These are phyloP conservation scores for Gymnosoma rotundatum DNA, from an alignment of 2,888 invertebrate species.

Conservation along the genomic window DNA sequence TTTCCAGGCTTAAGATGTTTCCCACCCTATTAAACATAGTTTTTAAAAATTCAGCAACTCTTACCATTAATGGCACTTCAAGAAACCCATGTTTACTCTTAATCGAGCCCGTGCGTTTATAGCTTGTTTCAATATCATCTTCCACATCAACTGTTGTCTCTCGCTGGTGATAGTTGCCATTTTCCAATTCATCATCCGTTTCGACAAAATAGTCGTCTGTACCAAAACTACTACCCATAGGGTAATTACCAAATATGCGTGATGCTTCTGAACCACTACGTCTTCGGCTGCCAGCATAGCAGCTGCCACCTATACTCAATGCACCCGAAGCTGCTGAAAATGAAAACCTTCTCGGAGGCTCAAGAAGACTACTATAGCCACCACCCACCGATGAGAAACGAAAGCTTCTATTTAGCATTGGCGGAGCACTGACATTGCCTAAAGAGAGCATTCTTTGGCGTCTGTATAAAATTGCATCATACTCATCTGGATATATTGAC, in stretches of 20 bases:
- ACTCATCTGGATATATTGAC: constrained; percentile 83
- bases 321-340: constrained; percentile 80
- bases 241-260: constrained; percentile 82
- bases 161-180: constrained; percentile 83
- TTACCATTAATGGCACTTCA: constrained; percentile 81
- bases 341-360: constrained; percentile 86
- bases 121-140: constrained; percentile 70
- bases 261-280: constrained; percentile 86
- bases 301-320: constrained; percentile 70
- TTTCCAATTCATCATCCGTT: constrained; percentile 82
- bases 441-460: constrained; percentile 85
- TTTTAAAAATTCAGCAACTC: constrained; percentile 55
- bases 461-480: constrained; percentile 83
- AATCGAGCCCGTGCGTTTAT: constrained; percentile 78
- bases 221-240: constrained; percentile 82
- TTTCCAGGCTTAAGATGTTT: constrained; percentile 33
- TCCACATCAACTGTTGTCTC: constrained; percentile 73
- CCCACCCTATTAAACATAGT: background rate
- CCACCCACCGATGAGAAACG: constrained; percentile 86
- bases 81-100: constrained; percentile 81
- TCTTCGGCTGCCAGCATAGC: constrained; percentile 84
- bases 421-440: constrained; percentile 86
- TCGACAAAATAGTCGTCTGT: constrained; percentile 82
- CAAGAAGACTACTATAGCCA: constrained; percentile 88
- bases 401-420: constrained; percentile 82